Evolutionary conservation across 2,797 vertebrate species (phyloP), one percentile per base, ranked within the genome.

Genomic region (Hipposideros larvatus): DNA sequence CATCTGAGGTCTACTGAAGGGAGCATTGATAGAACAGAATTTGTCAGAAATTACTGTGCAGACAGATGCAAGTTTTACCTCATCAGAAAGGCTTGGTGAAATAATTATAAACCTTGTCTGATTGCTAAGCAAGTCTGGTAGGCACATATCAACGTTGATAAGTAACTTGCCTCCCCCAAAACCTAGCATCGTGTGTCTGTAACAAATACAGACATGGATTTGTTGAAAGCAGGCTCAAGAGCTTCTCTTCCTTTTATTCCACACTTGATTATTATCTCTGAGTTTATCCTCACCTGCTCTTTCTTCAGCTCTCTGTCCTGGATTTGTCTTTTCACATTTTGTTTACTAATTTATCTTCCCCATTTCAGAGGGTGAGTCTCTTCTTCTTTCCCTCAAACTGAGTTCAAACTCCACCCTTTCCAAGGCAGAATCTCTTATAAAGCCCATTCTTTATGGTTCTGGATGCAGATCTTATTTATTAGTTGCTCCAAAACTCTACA

Each of bases 91-190:
- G 7, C 70, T 86, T 48, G 53, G 28, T n/a, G 46, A 96, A 91
- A 65, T 83, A 93, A 77, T 94, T 94, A 70, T 61, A 87, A 93
- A 77, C 61, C 15, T 87, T 57, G 5, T 95, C 75, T 87, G 83
- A 86, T 89, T 94, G 48, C 65, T 77, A 82, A 86, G 16, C 55
- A 91, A 74, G 61, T 84, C 75, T 90, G 41, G 31, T 89, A 53
- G 70, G 48, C 53, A 84, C 9, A 1, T 87, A 82, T 88, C 83
- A 77, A 88, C 74, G 48, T 79, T 53, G 7, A 70, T 91, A 57
- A 93, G 86, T 43, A 87, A 77, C 71, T 85, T 78, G 21, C 11
- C 13, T 24, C 24, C 5, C 31, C 37, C 11, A 4, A 89, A 96
- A 55, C 15, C 26, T 31, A 46, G 28, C 85, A 79, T 95, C 68